Conservation (phyloP, 2,797 vertebrate species). For the Dendrocincla fuliginosa region DNA sequence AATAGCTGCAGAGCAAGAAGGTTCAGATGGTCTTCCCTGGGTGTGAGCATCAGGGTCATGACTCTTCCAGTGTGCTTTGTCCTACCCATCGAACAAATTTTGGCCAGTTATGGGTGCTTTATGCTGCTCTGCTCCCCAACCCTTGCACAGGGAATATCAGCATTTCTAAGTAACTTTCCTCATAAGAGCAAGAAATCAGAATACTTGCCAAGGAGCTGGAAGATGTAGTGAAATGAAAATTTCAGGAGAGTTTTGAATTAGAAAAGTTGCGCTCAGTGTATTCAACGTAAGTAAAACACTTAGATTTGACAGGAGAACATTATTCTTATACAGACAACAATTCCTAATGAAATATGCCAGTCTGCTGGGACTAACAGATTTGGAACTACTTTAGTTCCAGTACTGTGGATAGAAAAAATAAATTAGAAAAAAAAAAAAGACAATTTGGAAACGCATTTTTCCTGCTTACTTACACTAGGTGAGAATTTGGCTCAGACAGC, state of each 20-base stretch:
- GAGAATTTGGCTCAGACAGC: slow-evolving; percentile 37
- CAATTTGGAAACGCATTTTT: neutral
- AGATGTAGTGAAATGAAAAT: slow-evolving; percentile 12
- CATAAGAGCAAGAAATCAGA: neutral
- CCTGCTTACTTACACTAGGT: slow-evolving; percentile 17
- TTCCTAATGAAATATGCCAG: neutral
- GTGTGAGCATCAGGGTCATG: neutral
- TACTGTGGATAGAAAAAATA: neutral
- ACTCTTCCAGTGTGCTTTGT: neutral
- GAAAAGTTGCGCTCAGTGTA: neutral
- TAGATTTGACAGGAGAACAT: neutral
- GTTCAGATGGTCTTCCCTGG: neutral
- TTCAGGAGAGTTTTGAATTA: neutral
- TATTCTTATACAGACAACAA: neutral
- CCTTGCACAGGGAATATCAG: neutral
- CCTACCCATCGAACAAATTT: neutral
- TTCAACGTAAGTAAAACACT: neutral
- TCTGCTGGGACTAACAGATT: slow-evolving; percentile 9
- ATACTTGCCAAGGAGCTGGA: neutral
- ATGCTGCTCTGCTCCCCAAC: neutral
- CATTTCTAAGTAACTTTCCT: neutral
- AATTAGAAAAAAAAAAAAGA: neutral
- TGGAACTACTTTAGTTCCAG: neutral
- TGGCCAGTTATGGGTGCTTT: neutral
- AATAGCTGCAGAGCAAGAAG: neutral